phyloP scores from a whole-genome alignment of 2,113 vertebrate genomes.

The Pavo muticus region DNA sequence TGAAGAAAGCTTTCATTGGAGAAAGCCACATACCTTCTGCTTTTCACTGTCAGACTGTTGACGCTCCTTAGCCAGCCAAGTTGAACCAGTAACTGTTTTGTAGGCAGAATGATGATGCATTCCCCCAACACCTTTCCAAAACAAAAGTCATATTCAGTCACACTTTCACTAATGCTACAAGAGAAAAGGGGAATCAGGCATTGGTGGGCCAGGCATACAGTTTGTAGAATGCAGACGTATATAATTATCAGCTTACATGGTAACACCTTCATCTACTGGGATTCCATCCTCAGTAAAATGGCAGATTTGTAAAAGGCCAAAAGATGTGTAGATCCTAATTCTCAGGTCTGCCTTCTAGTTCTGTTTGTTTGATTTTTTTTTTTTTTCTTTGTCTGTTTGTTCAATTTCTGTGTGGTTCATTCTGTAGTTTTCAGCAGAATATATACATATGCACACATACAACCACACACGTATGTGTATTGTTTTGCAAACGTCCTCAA shows the following conservation, averaged over 20 bases:
- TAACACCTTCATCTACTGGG: background rate
- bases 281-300: background rate
- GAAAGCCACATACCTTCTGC: background rate
- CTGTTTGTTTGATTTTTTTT: conserved; percentile 5
- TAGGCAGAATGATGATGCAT: background rate
- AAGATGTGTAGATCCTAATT: conserved; percentile 33
- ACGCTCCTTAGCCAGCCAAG: background rate
- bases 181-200: background rate
- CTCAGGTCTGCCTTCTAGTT: conserved; percentile 61
- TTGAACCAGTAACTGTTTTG: background rate
- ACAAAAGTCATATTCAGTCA: background rate
- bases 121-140: background rate
- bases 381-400: background rate
- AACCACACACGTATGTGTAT: conserved; percentile 20
- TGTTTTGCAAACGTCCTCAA: conserved; percentile 43
- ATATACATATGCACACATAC: conserved; percentile 22
- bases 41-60: background rate
- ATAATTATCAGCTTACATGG: background rate
- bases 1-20: background rate
- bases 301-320: conserved; percentile 14
- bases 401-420: conserved; percentile 39
- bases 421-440: conserved; percentile 40
- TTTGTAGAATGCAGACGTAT: background rate
- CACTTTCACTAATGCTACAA: background rate
- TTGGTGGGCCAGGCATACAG: background rate